Evolutionary conservation across 2,888 invertebrate species (phyloP), one percentile per base, ranked within the genome.

Genomic region (Campopleginae sp.): DNA sequence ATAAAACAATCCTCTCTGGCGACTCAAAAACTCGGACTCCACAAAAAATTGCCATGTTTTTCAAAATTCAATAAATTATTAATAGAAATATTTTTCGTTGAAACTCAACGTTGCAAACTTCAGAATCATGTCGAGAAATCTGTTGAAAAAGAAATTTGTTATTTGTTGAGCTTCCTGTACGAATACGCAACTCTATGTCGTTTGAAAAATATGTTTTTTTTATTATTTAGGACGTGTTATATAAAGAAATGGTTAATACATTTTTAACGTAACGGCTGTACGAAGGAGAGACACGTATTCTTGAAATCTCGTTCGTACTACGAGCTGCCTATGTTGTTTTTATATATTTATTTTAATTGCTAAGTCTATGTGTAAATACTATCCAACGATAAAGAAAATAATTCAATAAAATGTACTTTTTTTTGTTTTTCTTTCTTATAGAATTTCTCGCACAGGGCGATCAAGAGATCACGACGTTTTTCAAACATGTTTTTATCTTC

Each of bases 351-450:
- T 58, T 31, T 82, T 54, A 68, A 46, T 78, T 74, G 48, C 72
- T 79, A 71, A 81, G 66, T 70, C 27, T 80, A 71, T 65, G 65
- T 82, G 75, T 87, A 86, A 84, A 84, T 85, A 86, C 51, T 85
- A 77, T 77, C 61, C 78, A 84, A 80, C 80, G 80, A 70, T 71
- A 76, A 83, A 81, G 78, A 83, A 83, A 85, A 71, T 77, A 14
- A 79, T 82, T 76, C 31, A 68, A 82, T 80, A 81, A 76, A 76
- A 74, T 68, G 66, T 63, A 77, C 46, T 63, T 44, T 42, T 48
- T 80, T 65, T 58, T 79, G 63, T 81, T 81, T 81, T 38, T 72
- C 58, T 42, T 48, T 14, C 70, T 61, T 54, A 46, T 58, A 54
- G 23, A 17, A 61, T 63, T 23, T 78, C 38, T 31, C 31, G 82